These are phyloP conservation scores for Microctonus aethiopoides DNA, from an alignment of 2,888 invertebrate species.

Conservation along the genomic window DNA sequence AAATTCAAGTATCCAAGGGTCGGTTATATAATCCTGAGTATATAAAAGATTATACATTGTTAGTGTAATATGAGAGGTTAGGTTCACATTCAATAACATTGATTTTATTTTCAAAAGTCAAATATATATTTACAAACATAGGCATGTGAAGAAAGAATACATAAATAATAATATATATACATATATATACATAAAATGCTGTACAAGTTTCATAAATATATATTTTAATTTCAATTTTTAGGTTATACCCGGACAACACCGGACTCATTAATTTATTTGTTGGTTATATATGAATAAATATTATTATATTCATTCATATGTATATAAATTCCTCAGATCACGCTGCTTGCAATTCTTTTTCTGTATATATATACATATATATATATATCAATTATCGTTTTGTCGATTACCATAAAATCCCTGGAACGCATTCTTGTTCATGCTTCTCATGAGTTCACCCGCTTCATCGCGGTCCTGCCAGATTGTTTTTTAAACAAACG, in stretches of 20 bases:
- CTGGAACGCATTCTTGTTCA: conserved; percentile 10
- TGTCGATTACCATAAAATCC: conserved; percentile 7
- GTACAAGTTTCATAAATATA: too few relatives aligned
- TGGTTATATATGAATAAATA: too few relatives aligned
- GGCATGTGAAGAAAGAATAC: neutral
- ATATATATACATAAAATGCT: too few relatives aligned
- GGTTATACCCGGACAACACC: too few relatives aligned
- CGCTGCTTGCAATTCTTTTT: too few relatives aligned
- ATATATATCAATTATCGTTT: neutral
- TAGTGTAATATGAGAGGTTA: neutral
- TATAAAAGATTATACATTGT: neutral
- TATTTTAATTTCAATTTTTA: neutral
- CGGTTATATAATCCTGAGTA: neutral
- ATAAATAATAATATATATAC: neutral
- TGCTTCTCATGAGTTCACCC: conserved; percentile 3
- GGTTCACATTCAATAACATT: neutral
- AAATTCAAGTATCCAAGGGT: too few relatives aligned
- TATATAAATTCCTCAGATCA: too few relatives aligned
- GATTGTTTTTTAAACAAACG: conserved; percentile 15
- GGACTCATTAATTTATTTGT: too few relatives aligned
- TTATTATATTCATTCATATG: too few relatives aligned
- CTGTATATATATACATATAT: neutral
- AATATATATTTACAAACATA: neutral
- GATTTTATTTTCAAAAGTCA: neutral
- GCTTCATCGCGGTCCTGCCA: neutral